Conservation (phyloP, 2,888 invertebrate genomes). For the Nemotelus pantherinus region DNA sequence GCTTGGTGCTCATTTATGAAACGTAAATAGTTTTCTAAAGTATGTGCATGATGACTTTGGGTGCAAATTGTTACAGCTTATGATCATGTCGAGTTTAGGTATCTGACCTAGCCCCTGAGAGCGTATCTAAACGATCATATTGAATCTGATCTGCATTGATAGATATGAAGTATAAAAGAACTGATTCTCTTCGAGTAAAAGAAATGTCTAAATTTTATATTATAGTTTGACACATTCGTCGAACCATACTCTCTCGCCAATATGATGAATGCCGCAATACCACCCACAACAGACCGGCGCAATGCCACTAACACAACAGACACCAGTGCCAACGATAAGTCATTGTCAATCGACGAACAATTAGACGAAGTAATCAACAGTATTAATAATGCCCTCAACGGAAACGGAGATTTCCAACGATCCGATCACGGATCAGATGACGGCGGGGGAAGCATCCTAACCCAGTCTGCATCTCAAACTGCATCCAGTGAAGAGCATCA, state of each 20-base stretch:
- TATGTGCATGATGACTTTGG: no score
- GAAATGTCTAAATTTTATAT: no score
- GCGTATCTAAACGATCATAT: no score
- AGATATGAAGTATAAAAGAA: no score
- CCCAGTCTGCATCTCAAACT: not conserved
- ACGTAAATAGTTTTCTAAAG: no score
- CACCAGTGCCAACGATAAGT: not conserved
- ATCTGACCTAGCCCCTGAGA: no score
- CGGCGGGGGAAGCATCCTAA: not conserved
- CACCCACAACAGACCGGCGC: slow-evolving; percentile 15
- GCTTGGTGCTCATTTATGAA: no score
- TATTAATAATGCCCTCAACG: not conserved
- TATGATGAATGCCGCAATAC: slow-evolving; percentile 35
- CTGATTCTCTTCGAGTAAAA: no score
- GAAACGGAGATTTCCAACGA: slow-evolving; percentile 15
- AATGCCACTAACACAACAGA: slow-evolving; percentile 6
- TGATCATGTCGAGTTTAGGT: no score
- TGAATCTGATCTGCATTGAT: no score
- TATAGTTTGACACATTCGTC: no score
- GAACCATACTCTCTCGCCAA: not conserved
- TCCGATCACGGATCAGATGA: not conserved
- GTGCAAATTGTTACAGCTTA: no score
- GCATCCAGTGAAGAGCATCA: slow-evolving; percentile 4
- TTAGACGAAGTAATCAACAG: not conserved
- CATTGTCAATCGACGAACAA: not conserved